Evolutionary conservation across 2,797 vertebrate genomes (phyloP).

Genomic region (Tamandua tetradactyla): DNA sequence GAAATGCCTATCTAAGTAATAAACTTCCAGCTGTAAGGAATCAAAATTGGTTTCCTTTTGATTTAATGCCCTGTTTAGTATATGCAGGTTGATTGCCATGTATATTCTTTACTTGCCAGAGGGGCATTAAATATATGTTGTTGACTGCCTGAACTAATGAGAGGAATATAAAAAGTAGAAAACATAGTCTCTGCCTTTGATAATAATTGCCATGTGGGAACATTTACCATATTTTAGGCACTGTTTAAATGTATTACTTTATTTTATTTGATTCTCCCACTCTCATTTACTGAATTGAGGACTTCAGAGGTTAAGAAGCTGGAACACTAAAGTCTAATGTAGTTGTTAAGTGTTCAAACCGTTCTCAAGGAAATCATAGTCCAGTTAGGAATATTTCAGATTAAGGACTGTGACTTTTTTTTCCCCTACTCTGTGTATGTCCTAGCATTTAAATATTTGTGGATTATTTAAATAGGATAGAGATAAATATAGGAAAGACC

Average conservation of each 20-base stretch:
- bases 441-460: slow-evolving; percentile 9
- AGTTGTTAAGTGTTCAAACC: no score
- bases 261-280: neutral
- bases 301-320: neutral
- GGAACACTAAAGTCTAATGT: no score
- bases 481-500: neutral
- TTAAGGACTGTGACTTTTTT: neutral
- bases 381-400: accelerated
- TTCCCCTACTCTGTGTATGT: neutral
- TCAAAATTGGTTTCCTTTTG: slow-evolving; percentile 17
- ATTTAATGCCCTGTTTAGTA: neutral
- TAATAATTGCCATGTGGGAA: neutral
- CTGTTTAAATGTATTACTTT: neutral
- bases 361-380: accelerated
- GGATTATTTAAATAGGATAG: neutral
- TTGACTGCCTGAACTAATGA: neutral
- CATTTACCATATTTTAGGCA: neutral
- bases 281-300: no score
- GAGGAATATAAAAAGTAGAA: neutral
- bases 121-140: neutral
- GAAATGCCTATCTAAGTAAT: neutral
- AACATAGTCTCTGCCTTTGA: neutral
- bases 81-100: neutral
- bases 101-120: neutral
- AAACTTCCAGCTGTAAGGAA: neutral